Evolutionary conservation across 1,140 invertebrate species (phyloP), one percentile per base, ranked within the genome.

Genomic region (Drosophila insularis): DNA sequence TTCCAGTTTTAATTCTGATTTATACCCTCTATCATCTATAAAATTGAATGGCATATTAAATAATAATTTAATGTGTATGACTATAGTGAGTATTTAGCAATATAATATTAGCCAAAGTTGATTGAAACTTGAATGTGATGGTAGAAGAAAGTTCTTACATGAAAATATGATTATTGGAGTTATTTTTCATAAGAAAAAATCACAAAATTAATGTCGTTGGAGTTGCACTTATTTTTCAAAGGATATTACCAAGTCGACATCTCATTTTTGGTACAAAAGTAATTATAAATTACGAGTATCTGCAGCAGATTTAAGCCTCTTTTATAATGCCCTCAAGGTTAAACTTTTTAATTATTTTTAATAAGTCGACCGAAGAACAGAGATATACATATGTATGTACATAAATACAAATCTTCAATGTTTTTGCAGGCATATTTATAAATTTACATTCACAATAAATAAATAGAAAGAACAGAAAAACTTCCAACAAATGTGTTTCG

Each of bases 261-360:
- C n/a, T 14, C n/a, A 2, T 14, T 46, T 46, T 37, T 13, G 10
- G 35, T 11, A 17, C 43, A 21, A 50, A 50, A 50, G 43, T 19
- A 50, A 50, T 50, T 50, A 50, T 21, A 50, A 50, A 50, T 50
- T 50, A 21, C 19, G 17, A 21, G 43, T 50, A 50, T 50, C 43
- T 50, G 43, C 17, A 21, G 43, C 17, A 50, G 43, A 50, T 50
- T 50, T 50, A 50, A 50, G 43, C 43, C 43, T 50, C 43, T 50
- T 50, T 50, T 17, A 50, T 17, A 21, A 50, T 50, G 43, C 43
- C 43, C 43, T 50, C 21, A 50, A 50, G 43, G 43, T 50, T 50
- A 50, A 50, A 50, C 43, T 46, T 53, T 73, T 73, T 74, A 74
- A 67, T 74, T 74, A 74, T 73, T 43, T 66, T 40, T 46, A 61